A percentile compares a stretch with the other conserved stretches of the same genome.
These are phyloP conservation scores for Pipistrellus kuhlii DNA, from an alignment of 2,797 vertebrate species.

Conservation along the genomic window DNA sequence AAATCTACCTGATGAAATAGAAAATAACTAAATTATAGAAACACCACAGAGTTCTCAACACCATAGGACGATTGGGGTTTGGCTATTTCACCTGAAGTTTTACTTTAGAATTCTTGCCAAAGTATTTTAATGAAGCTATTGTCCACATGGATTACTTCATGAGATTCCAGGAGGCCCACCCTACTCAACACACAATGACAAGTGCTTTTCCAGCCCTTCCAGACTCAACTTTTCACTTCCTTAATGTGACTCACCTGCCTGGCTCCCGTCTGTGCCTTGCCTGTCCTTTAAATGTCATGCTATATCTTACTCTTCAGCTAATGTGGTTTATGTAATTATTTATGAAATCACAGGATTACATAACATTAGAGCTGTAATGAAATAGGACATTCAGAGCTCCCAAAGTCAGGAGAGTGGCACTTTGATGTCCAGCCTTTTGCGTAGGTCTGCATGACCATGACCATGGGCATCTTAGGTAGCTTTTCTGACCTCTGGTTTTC, in stretches of 20 bases:
- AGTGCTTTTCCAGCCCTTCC: neutral
- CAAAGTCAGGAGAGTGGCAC: neutral
- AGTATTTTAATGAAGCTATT: constrained; percentile 74
- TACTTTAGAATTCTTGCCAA: constrained; percentile 76
- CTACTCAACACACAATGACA: neutral
- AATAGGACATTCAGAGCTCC: too few relatives aligned
- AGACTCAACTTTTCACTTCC: neutral
- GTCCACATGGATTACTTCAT: constrained; percentile 67
- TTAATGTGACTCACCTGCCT: accelerated
- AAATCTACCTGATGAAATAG: neutral
- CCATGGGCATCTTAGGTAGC: accelerated
- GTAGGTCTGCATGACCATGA: neutral
- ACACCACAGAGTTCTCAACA: constrained; percentile 15
- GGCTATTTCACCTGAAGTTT: constrained; percentile 58
- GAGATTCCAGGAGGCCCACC: constrained; percentile 62
- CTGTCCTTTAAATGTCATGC: neutral
- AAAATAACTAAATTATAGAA: neutral
- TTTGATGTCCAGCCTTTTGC: accelerated
- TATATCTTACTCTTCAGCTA: too few relatives aligned
- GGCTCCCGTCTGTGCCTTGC: neutral
- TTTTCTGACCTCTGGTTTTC: neutral
- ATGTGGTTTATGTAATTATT: accelerated
- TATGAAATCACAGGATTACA: neutral
- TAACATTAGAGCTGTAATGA: accelerated
- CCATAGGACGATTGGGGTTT: neutral